These are phyloP conservation scores for Nemopilema nomurai DNA, from an alignment of 30 jellyfish, hydroid and myxozoan genomes.

Conservation along the genomic window DNA sequence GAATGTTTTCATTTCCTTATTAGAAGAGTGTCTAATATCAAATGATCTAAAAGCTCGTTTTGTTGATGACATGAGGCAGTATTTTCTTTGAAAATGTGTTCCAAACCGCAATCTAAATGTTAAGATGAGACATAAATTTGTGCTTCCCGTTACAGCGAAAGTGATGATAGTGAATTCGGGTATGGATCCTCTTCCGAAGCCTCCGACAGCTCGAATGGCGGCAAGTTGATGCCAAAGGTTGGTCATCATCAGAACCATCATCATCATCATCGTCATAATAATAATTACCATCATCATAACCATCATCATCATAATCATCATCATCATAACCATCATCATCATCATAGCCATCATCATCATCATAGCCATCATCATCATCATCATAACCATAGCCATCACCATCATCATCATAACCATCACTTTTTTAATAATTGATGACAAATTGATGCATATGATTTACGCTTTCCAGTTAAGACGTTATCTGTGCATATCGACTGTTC, in stretches of 20 bases:
- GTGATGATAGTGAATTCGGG: constrained; percentile 55
- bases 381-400: neutral
- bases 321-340: neutral
- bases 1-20: no score
- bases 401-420: neutral
- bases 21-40: no score
- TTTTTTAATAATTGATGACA: no score
- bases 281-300: neutral
- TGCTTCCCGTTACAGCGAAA: constrained; percentile 1
- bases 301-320: constrained; percentile 1
- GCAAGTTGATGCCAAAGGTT: neutral
- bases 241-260: neutral
- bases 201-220: constrained; percentile 8
- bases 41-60: no score
- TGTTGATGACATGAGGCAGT: no score
- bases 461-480: no score
- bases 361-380: neutral
- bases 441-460: no score
- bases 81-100: no score
- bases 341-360: neutral
- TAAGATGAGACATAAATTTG: neutral
- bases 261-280: neutral
- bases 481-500: no score
- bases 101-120: neutral
- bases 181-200: constrained; percentile 34